Percentiles rank a stretch among this genome's conserved stretches.
Evolutionary conservation across 2,113 vertebrate species (phyloP).

Genomic region (Triplophysa tibetana): DNA sequence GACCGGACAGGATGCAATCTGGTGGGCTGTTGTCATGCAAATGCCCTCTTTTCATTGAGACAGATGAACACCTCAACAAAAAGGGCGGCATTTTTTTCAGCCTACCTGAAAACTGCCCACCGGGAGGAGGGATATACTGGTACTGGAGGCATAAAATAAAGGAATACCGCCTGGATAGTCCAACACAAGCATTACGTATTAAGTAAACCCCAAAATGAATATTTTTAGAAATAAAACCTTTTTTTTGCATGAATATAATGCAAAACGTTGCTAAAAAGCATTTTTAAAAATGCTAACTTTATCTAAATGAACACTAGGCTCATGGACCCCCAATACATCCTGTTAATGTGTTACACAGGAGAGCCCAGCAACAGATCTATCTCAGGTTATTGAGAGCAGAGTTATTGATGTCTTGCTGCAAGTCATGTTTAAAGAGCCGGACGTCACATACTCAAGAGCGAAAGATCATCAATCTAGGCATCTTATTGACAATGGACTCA

Average conservation of each 20-base stretch:
- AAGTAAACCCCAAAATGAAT: too few relatives aligned
- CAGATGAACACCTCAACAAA: constrained; percentile 23
- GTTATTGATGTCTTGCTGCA: not conserved
- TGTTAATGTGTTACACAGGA: too few relatives aligned
- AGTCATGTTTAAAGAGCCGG: constrained; percentile 1
- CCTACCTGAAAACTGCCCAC: constrained; percentile 1
- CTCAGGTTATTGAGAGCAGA: not conserved
- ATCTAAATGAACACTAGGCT: too few relatives aligned
- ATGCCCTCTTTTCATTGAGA: constrained; percentile 28
- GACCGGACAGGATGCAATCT: constrained; percentile 32
- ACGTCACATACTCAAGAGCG: not conserved
- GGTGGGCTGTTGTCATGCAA: constrained; percentile 23
- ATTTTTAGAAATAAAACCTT: too few relatives aligned
- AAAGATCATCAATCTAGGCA: not conserved
- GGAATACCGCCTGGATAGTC: not conserved
- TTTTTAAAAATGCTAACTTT: too few relatives aligned
- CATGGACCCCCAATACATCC: too few relatives aligned
- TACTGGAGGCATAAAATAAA: not conserved
- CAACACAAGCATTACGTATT: not conserved
- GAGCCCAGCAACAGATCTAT: too few relatives aligned
- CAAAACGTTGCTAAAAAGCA: too few relatives aligned
- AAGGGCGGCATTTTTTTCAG: not conserved
- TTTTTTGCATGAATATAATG: too few relatives aligned
- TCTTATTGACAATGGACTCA: not conserved
- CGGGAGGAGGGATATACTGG: not conserved